Evolutionary conservation across 2,113 vertebrate genomes (phyloP).

Genomic region (Leptodactylus fuscus): DNA sequence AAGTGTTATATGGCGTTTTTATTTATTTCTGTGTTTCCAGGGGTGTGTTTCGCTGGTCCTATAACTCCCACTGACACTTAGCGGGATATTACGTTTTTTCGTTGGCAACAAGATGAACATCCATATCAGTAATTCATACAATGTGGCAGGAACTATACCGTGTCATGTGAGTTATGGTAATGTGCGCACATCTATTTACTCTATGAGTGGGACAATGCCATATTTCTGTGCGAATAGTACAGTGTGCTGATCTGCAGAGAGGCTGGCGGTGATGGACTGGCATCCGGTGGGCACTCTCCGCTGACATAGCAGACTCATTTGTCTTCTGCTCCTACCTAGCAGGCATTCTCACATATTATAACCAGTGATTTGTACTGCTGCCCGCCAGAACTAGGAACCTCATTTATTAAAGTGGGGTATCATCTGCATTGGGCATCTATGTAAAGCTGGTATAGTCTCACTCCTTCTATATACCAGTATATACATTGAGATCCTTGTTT

Average conservation of each 20-base stretch:
- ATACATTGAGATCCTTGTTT: too few relatives aligned
- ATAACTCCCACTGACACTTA: not conserved
- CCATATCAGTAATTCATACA: constrained; percentile 2
- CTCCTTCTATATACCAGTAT: too few relatives aligned
- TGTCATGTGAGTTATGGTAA: not conserved
- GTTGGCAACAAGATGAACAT: not conserved
- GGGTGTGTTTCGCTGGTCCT: not conserved
- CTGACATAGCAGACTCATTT: not conserved
- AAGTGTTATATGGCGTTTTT: too few relatives aligned
- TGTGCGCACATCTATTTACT: not conserved
- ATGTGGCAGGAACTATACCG: not conserved
- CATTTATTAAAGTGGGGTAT: not conserved
- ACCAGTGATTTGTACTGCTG: not conserved
- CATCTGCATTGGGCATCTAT: not conserved
- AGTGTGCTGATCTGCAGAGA: not conserved
- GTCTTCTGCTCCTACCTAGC: not conserved
- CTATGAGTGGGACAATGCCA: not conserved
- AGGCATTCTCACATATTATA: not conserved
- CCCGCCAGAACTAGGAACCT: not conserved
- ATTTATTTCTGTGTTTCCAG: too few relatives aligned
- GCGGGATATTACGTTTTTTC: not conserved
- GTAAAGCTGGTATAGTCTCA: too few relatives aligned
- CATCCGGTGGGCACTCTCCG: not conserved
- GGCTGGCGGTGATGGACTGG: not conserved
- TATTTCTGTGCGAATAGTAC: not conserved